phyloP scores from a whole-genome alignment of 1,140 invertebrate genomes.

The Drosophila fuyamai region DNA sequence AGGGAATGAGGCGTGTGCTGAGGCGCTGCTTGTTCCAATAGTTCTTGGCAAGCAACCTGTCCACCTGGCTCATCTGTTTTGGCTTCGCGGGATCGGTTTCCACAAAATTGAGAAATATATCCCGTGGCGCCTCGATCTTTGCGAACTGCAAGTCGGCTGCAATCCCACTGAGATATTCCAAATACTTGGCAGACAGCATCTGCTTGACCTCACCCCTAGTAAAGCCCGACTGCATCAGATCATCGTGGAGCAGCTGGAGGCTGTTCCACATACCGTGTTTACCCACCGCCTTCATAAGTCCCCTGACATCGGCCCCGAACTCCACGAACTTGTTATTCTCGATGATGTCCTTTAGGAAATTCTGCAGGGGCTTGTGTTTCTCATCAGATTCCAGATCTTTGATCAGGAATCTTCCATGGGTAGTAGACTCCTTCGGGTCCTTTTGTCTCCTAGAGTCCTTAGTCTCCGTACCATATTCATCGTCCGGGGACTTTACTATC shows the following conservation, averaged over 20 bases:
- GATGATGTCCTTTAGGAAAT: slow-evolving; percentile 19
- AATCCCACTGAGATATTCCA: slow-evolving; percentile 17
- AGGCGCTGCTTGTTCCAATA: neutral
- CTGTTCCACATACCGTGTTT: slow-evolving; percentile 51
- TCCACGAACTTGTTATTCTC: slow-evolving; percentile 16
- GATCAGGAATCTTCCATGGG: neutral
- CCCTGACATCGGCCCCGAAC: neutral
- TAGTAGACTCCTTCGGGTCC: neutral
- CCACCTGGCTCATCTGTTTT: no score
- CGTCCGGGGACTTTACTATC: neutral
- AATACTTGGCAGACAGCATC: slow-evolving; percentile 27
- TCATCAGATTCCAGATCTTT: neutral
- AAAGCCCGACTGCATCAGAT: slow-evolving; percentile 15
- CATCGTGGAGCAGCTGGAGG: slow-evolving; percentile 7
- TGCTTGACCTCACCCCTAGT: accelerated
- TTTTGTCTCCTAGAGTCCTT: no score
- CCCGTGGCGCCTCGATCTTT: neutral
- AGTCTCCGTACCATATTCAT: neutral
- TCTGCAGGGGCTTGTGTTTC: slow-evolving; percentile 7
- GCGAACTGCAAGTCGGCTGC: neutral
- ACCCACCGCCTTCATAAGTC: slow-evolving; percentile 1
- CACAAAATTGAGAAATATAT: neutral
- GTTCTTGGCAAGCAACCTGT: neutral
- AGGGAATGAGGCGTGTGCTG: slow-evolving; percentile 1
- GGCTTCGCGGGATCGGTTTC: neutral